These are phyloP conservation scores for Semicossyphus pulcher DNA, from an alignment of 2,113 vertebrate genomes.

Conservation along the genomic window DNA sequence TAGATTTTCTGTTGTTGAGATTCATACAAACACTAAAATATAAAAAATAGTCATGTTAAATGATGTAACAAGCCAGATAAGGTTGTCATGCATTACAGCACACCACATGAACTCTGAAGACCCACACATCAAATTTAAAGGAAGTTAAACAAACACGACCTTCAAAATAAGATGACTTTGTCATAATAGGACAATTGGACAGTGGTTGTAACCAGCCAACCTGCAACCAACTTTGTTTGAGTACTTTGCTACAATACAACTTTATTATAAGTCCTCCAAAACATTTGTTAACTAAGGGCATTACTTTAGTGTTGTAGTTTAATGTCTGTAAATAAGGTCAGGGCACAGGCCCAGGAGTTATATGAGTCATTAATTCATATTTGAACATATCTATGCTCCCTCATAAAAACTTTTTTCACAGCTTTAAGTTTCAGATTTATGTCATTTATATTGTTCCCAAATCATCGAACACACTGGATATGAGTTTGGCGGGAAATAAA, in stretches of 20 bases:
- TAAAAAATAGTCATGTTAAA: too few species aligned
- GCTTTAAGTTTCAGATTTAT: conserved; percentile 33
- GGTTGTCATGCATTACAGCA: too few species aligned
- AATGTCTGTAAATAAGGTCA: conserved; percentile 1
- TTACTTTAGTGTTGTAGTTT: conserved; percentile 44
- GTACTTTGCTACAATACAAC: neutral
- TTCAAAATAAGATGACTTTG: too few species aligned
- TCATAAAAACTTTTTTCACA: conserved; percentile 48
- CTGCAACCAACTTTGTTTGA: conserved; percentile 45
- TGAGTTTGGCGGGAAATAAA: conserved; percentile 9
- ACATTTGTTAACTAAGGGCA: neutral
- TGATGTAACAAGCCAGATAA: too few species aligned
- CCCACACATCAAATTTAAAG: too few species aligned
- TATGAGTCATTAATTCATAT: neutral
- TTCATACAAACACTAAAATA: too few species aligned
- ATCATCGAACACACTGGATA: neutral
- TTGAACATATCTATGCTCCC: neutral
- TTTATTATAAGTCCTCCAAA: neutral
- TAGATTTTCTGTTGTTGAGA: too few species aligned
- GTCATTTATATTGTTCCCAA: conserved; percentile 7
- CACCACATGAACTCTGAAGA: too few species aligned
- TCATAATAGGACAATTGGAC: too few species aligned
- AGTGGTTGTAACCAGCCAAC: conserved; percentile 79
- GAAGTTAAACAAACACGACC: too few species aligned
- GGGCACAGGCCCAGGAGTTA: neutral